These are phyloP conservation scores for Lerema accius DNA, from an alignment of 1,140 invertebrate genomes.

Conservation along the genomic window DNA sequence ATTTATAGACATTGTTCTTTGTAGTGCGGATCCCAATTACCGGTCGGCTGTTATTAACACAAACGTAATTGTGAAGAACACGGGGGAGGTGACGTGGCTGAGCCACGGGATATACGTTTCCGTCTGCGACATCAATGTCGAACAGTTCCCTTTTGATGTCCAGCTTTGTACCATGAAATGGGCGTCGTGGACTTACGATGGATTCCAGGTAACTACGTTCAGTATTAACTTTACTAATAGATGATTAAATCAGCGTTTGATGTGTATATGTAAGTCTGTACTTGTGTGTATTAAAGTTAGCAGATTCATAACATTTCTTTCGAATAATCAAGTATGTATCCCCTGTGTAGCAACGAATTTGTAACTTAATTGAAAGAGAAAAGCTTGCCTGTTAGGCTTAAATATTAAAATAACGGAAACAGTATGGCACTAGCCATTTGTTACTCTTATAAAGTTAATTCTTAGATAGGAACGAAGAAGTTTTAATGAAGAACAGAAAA, in stretches of 20 bases:
- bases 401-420: no score
- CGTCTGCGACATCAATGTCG: slow-evolving; percentile 95
- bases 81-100: slow-evolving; percentile 90
- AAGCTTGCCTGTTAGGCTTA: no score
- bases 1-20: no score
- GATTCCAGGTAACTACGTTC: slow-evolving; percentile 88
- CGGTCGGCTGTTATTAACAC: slow-evolving; percentile 91
- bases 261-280: no score
- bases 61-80: slow-evolving; percentile 89
- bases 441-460: no score
- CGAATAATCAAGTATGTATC: no score
- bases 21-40: slow-evolving; percentile 92
- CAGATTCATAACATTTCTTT: no score
- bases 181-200: slow-evolving; percentile 98
- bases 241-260: no score
- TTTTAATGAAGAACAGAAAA: slow-evolving; percentile 6
- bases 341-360: no score
- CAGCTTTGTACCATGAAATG: slow-evolving; percentile 96
- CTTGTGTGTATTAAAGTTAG: no score
- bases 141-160: slow-evolving; percentile 97
- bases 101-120: slow-evolving; percentile 94
- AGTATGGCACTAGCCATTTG: no score
- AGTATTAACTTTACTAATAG: not conserved
- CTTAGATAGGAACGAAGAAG: not conserved
- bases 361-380: no score